Evolutionary conservation across 2,888 invertebrate genomes (phyloP), one percentile per base, ranked within the genome.

Genomic region (Pandemis cinnamomeana): DNA sequence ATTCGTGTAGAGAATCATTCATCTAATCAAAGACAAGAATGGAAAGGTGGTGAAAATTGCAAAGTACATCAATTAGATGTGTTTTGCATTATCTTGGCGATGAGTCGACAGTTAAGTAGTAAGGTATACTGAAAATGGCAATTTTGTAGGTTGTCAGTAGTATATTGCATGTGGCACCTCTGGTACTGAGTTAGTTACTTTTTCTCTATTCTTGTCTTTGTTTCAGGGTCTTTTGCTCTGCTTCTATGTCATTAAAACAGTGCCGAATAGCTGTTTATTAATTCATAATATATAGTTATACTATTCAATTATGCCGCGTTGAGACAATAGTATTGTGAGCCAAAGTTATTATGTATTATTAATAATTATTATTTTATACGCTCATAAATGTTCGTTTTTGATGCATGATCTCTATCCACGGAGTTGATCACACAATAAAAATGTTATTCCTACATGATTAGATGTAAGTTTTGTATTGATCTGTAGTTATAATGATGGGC

Each of bases 391-490:
- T 55, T 55, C 5, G 27, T 58, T 58, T 78, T 75, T 78, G 71
- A 61, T 27, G 53, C 62, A 77, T 79, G 79, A 79, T 78, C 79
- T 80, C 77, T 72, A 71, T 70, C 66, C 67, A n/a, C 51, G 66
- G 77, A 71, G 74, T 74, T 66, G 11, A 20, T 62, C 53, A 76
- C 76, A 73, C 61, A 67, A 42, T 62, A 62, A 67, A 20, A 62
- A 61, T 64, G 63, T 60, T 75, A 75, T 77, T 72, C 75, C 74
- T 76, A 69, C 71, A 69, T 73, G 67, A 75, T 13, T 71, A 75
- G 74, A 67, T 71, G 74, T 81, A 82, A 79, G 79, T 80, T 81
- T 82, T 81, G 71, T 82, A 82, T 78, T 62, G 69, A 77, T 76
- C 76, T 77, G 72, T 77, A 75, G 55, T 68, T 20, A 71, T 75